These are phyloP conservation scores for Bovichtus variegatus DNA, from an alignment of 2,797 vertebrate genomes.

Conservation along the genomic window DNA sequence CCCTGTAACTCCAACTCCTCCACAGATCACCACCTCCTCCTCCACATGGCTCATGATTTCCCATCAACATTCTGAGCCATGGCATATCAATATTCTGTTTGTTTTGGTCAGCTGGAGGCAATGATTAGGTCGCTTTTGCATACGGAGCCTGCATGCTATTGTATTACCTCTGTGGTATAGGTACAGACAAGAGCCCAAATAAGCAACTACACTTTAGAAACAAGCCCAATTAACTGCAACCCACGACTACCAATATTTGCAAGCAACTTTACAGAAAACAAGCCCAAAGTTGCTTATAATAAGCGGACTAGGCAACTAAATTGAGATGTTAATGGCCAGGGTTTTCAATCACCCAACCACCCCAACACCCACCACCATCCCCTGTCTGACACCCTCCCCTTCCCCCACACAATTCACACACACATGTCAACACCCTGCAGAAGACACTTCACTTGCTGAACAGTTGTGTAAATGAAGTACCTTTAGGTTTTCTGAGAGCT, in stretches of 20 bases:
- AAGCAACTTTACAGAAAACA: too few species aligned
- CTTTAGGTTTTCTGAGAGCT: not conserved
- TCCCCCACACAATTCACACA: slow-evolving; percentile 22
- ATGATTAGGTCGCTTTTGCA: not conserved
- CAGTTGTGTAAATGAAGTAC: slow-evolving; percentile 9
- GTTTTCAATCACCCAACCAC: slow-evolving; percentile 21
- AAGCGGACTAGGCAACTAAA: too few species aligned
- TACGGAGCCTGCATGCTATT: too few species aligned
- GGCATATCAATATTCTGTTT: not conserved
- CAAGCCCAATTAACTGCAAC: too few species aligned
- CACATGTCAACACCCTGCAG: slow-evolving; percentile 17
- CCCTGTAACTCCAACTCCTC: slow-evolving; percentile 40
- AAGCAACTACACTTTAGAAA: too few species aligned
- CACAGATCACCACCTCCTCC: slow-evolving; percentile 26
- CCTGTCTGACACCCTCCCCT: slow-evolving; percentile 7
- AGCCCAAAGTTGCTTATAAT: too few species aligned
- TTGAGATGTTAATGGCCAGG: not conserved
- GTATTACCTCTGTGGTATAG: too few species aligned
- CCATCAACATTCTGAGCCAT: not conserved
- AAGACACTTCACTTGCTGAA: slow-evolving; percentile 6
- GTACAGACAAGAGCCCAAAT: too few species aligned
- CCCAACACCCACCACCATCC: not conserved
- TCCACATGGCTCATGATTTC: slow-evolving; percentile 46
- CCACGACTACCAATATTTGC: too few species aligned
- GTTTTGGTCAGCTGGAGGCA: not conserved